These are phyloP conservation scores for Eremophila alpestris DNA, from an alignment of 2,797 vertebrate species.

Conservation along the genomic window DNA sequence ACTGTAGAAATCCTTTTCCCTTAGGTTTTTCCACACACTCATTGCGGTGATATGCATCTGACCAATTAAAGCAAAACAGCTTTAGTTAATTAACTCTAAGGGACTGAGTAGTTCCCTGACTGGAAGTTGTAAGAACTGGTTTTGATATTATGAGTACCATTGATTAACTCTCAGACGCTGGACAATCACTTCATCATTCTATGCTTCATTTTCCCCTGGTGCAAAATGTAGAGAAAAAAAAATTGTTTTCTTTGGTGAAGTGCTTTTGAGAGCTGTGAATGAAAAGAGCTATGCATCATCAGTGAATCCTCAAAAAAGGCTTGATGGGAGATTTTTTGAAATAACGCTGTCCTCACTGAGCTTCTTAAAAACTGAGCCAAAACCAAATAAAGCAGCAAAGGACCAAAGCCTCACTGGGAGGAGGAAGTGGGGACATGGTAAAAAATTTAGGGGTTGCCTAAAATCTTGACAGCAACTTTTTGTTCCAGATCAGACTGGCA, in stretches of 20 bases:
- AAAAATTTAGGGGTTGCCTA: neutral
- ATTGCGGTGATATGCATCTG: slow-evolving; percentile 4
- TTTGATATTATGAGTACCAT: slow-evolving; percentile 6
- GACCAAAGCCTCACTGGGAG: neutral
- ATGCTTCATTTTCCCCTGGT: neutral
- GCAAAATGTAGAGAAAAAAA: slow-evolving; percentile 4
- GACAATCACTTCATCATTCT: slow-evolving; percentile 26
- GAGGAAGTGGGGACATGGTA: neutral
- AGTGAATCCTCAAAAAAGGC: neutral
- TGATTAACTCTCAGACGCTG: neutral
- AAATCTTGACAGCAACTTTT: neutral
- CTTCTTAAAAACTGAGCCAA: neutral
- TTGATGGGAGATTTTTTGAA: neutral
- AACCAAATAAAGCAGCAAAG: neutral
- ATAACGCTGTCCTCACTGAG: neutral
- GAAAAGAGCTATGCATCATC: neutral
- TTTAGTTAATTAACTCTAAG: slow-evolving; percentile 54
- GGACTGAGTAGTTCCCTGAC: neutral
- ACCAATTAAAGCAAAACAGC: slow-evolving; percentile 50
- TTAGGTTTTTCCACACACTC: neutral
- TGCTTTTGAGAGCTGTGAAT: slow-evolving; percentile 17
- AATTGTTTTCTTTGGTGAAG: slow-evolving; percentile 27
- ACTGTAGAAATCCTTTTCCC: slow-evolving; percentile 6
- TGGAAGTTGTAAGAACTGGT: neutral
- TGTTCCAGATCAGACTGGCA: neutral